A percentile compares a stretch with the other conserved stretches of the same genome.
Conservation (phyloP, 1,140 invertebrate species). For the Limonius californicus region DNA sequence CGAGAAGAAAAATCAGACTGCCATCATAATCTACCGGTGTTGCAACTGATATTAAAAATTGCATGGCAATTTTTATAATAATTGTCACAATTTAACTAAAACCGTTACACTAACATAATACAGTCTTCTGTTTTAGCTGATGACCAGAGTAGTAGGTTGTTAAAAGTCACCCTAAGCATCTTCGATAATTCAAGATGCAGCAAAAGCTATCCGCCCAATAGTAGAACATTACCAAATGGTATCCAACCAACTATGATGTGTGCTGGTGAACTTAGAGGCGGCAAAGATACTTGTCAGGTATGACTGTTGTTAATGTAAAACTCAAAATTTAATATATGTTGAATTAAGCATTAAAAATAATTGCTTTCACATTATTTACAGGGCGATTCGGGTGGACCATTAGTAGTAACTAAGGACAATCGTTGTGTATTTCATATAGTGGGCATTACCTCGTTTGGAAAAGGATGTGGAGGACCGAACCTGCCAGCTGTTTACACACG, state of each 20-base stretch:
- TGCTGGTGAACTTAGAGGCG: constrained; percentile 64
- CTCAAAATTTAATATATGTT: too few species aligned
- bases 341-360: too few species aligned
- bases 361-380: constrained; percentile 38
- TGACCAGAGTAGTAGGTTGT: constrained; percentile 57
- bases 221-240: constrained; percentile 51
- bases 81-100: too few species aligned
- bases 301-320: too few species aligned
- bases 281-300: constrained; percentile 75
- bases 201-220: constrained; percentile 46
- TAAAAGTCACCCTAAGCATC: constrained; percentile 61
- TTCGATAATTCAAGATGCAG: constrained; percentile 55
- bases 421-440: constrained; percentile 53
- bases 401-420: constrained; percentile 52
- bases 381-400: constrained; percentile 64
- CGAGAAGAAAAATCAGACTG: too few species aligned
- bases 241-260: constrained; percentile 62
- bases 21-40: too few species aligned
- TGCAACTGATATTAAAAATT: too few species aligned
- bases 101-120: too few species aligned
- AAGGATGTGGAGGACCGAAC: constrained; percentile 51
- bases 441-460: constrained; percentile 56
- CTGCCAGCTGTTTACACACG: constrained; percentile 57
- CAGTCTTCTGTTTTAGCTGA: constrained; percentile 29
- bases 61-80: too few species aligned